Evolutionary conservation across 92 coral and sea anemone genomes (phyloP), one percentile per base, ranked within the genome.

Genomic region (Porites divaricata): DNA sequence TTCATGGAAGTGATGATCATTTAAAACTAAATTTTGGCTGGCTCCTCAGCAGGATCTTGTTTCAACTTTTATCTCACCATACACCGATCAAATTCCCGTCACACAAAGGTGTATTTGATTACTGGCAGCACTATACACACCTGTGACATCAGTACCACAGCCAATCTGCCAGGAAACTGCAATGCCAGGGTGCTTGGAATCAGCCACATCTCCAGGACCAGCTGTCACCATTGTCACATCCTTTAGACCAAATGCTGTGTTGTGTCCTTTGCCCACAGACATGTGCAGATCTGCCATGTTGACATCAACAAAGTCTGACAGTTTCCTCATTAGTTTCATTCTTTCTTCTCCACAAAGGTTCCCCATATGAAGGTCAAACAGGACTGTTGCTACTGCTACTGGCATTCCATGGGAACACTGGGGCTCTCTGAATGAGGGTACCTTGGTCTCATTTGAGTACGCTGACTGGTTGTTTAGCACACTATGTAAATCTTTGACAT

Each of bases 121-220:
- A 25, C 41, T 19, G n/a, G 62, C 2, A 23, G 17, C 3, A n/a
- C 53, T 21, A 16, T 56, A 41, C 25, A 5, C 21, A 95, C 98
- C 98, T 82, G 96, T 89, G 25, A 94, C 85, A 63, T 92, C 92
- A 51, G 81, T 88, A 1, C 99, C 99, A 77, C 99, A 97, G 50
- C 97, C 99, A 52, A 95, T 88, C 89, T 95, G 94, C 99, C 99
- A 96, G 62, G 99, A 97, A 48, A 97, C 81, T 6, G 86, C 95
- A 75, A 95, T 89, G 10, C 99, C 99, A 21, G 96, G 96, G 67
- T 97, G 90, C 48, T 77, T 93, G 51, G 95, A 87, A 70, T 97
- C 99, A 35, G 83, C 90, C 1, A 97, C 95, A 72, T 89, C 89
- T 62, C 99, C 99, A 50, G 99, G 99, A 58, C 99, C 99, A 20